phyloP scores from a whole-genome alignment of 2,797 vertebrate species.

The Lepilemur septentrionalis region DNA sequence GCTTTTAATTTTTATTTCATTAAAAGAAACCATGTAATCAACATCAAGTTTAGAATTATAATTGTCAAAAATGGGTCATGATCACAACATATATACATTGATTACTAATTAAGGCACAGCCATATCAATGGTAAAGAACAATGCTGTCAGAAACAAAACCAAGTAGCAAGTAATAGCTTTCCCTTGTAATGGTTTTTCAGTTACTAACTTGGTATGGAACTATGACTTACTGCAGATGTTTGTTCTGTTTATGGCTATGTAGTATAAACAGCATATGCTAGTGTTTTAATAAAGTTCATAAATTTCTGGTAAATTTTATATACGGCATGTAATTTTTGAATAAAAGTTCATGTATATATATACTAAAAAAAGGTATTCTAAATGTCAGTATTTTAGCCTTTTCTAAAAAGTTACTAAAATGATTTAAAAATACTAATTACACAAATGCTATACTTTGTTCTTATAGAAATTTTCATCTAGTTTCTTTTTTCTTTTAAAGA shows the following conservation, averaged over 20 bases:
- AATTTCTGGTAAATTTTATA: conserved; percentile 34
- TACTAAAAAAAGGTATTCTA: not conserved
- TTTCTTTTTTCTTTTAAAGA: conserved; percentile 81
- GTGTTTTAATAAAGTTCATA: conserved; percentile 3
- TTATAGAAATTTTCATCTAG: conserved; percentile 31
- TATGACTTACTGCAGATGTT: not conserved
- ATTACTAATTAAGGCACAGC: not conserved
- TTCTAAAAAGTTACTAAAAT: conserved; percentile 32
- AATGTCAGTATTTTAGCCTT: not conserved
- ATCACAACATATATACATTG: not conserved
- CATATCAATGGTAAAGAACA: not conserved
- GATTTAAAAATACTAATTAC: conserved; percentile 24
- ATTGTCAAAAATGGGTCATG: not conserved
- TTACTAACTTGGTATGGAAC: conserved; percentile 4
- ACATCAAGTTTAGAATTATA: conserved; percentile 23
- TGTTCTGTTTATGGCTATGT: not conserved
- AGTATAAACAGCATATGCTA: not conserved
- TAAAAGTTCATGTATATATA: not conserved
- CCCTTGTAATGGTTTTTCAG: conserved; percentile 17
- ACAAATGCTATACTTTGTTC: conserved; percentile 17
- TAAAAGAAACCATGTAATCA: not conserved
- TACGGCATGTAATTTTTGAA: not conserved
- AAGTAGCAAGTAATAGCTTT: not conserved
- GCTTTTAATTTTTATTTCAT: conserved; percentile 28
- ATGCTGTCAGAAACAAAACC: not conserved